Base-by-base conservation (phyloP, 2,888 invertebrate genomes). In the Antheraea assamensis region DNA sequence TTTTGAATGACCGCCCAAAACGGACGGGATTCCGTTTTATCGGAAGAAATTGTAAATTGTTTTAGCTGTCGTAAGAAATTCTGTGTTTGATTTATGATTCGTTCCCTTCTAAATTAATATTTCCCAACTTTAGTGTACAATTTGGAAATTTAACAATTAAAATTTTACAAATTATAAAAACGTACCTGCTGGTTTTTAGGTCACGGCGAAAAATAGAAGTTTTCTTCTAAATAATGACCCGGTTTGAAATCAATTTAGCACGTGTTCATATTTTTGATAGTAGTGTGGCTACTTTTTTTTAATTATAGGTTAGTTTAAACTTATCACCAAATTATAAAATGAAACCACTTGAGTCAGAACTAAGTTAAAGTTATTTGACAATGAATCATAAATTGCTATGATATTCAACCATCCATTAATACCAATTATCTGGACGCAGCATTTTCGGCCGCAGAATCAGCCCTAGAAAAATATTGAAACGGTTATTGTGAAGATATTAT, bases 1-100 rank as follows among this genome's bases (percentile, higher is more conserved):
- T 85, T 86, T 83, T 79, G 83, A 85, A 80, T 80, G 78, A 83
- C 80, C 82, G 77, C 55, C 35, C 35, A 35, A 68, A 68, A 21
- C 35, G 21, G 68, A 10, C 42, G 42, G 35, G 68, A 35, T 68
- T 68, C n/a, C 68, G 3, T 68, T 68, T 68, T 68, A 68, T 68
- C 35, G 13, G 35, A 68, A 19, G 21, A 68, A 68, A 68, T 68
- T 35, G 68, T 35, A 35, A 68, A 68, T 68, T 68, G 35, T 68
- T 68, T 68, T 35, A 35, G 68, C 35, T 35, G 68, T 35, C 68
- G n/a, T 68, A 68, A 35, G 68, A 35, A 68, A 68, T 68, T 68
- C n/a, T 68, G 68, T 35, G 31, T 68, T 68, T 35, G 68, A 68
- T 68, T 68, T 68, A 68, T 68, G 68, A 68, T 68, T 68, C 35